Conservation (phyloP, 2,113 vertebrate genomes). For the Chiloscyllium plagiosum region DNA sequence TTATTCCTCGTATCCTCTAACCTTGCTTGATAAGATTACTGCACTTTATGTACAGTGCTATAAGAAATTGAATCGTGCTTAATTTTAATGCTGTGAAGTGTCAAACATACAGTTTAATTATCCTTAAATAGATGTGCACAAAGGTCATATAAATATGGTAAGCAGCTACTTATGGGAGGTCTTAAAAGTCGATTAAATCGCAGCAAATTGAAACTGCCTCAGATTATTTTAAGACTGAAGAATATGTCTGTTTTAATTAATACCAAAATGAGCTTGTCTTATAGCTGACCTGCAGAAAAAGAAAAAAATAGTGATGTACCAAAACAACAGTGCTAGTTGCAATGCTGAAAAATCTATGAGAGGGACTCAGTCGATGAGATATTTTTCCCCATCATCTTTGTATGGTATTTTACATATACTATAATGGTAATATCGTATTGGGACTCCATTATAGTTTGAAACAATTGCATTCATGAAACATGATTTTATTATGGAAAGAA, state of each 20-base stretch:
- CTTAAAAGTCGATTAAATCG: neutral
- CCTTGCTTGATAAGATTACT: neutral
- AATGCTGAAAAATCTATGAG: neutral
- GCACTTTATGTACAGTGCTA: neutral
- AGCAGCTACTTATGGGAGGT: neutral
- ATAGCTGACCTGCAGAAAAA: neutral
- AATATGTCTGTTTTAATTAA: constrained; percentile 10
- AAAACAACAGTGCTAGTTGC: neutral
- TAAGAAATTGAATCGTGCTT: neutral
- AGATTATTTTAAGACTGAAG: neutral
- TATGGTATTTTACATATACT: neutral
- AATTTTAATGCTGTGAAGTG: neutral
- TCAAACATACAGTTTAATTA: neutral
- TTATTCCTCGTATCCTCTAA: neutral
- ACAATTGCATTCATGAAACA: neutral
- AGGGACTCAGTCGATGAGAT: neutral
- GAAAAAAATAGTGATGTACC: neutral
- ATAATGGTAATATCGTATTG: neutral
- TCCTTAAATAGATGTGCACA: neutral
- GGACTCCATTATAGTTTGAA: neutral
- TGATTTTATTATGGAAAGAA: neutral
- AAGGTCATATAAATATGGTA: constrained; percentile 6
- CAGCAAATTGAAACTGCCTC: constrained; percentile 27
- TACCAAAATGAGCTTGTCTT: constrained; percentile 1
- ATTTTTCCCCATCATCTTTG: neutral